phyloP scores from a whole-genome alignment of 2,113 vertebrate species.

The Oryzias woworae region DNA sequence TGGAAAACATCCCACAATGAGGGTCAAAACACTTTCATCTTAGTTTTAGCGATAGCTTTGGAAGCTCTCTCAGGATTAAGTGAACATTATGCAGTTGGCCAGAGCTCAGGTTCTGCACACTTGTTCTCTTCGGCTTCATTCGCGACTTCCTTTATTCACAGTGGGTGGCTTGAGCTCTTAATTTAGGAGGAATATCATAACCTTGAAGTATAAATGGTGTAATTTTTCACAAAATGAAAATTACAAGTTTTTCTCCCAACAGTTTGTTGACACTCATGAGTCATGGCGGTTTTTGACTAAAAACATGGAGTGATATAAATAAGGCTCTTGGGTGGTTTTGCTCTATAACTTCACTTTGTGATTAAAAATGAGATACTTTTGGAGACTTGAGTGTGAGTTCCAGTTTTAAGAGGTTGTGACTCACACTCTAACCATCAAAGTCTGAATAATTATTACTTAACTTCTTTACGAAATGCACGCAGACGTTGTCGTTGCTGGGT shows the following conservation, averaged over 20 bases:
- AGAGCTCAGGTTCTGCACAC: slow-evolving; percentile 31
- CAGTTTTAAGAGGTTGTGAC: slow-evolving; percentile 22
- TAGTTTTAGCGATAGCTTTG: slow-evolving; percentile 64
- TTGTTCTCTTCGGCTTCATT: slow-evolving; percentile 32
- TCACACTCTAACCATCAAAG: slow-evolving; percentile 39
- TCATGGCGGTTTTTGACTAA: slow-evolving; percentile 34
- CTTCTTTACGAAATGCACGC: slow-evolving; percentile 1
- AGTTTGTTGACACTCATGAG: slow-evolving; percentile 20
- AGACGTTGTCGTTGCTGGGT: slow-evolving; percentile 9
- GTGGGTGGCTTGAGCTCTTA: slow-evolving; percentile 46
- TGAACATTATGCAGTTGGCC: slow-evolving; percentile 57
- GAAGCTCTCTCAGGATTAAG: slow-evolving; percentile 64
- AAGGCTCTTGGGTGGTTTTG: slow-evolving; percentile 22
- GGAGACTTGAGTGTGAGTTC: slow-evolving; percentile 19
- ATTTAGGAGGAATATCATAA: slow-evolving; percentile 37
- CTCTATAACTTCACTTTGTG: slow-evolving; percentile 31
- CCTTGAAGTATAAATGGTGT: slow-evolving; percentile 2
- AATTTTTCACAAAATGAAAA: not conserved
- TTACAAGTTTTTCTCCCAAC: slow-evolving; percentile 18
- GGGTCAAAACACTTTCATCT: slow-evolving; percentile 72
- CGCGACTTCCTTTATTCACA: slow-evolving; percentile 50
- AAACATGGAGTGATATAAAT: slow-evolving; percentile 34
- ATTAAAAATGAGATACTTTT: slow-evolving; percentile 28
- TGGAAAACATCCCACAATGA: slow-evolving; percentile 67
- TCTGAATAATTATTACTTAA: slow-evolving; percentile 17